Conservation (phyloP, 1,140 invertebrate species). For the Diabrotica virgifera region DNA sequence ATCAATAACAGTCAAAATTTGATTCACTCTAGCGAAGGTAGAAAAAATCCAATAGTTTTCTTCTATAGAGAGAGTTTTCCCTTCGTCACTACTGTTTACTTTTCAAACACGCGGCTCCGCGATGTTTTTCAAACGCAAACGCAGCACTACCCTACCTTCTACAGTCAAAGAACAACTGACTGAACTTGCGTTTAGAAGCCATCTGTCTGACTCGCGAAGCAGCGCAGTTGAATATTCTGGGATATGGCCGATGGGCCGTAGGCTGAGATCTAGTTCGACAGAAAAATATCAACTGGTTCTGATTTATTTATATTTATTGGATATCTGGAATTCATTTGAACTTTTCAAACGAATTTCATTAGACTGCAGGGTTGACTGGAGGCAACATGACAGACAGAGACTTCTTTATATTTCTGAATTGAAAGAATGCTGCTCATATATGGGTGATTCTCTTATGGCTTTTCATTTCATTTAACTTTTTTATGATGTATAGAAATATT, state of each 20-base stretch:
- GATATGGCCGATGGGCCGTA: conserved; percentile 10
- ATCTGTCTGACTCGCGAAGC: conserved; percentile 8
- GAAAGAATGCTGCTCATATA: too few relatives aligned
- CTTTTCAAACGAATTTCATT: conserved; percentile 6
- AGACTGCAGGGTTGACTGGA: background rate
- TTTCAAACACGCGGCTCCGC: background rate
- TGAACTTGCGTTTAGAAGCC: conserved; percentile 12
- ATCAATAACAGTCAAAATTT: too few relatives aligned
- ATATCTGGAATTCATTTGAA: conserved; percentile 22
- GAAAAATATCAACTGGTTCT: conserved; percentile 32
- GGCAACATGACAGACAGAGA: too few relatives aligned
- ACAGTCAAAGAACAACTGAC: conserved; percentile 7
- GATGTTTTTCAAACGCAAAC: conserved; percentile 8
- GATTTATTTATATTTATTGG: conserved; percentile 32
- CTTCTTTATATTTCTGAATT: too few relatives aligned
- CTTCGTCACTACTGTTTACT: background rate
- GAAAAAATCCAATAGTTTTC: too few relatives aligned
- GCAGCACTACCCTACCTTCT: background rate
- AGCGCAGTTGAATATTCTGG: conserved; percentile 14
- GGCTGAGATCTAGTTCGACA: conserved; percentile 27
- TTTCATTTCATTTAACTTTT: too few relatives aligned
- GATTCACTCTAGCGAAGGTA: too few relatives aligned
- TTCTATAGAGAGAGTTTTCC: too few relatives aligned
- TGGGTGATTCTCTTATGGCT: too few relatives aligned
- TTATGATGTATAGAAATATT: too few relatives aligned